These are phyloP conservation scores for Drosophila jambulina DNA, from an alignment of 1,140 invertebrate species.

Conservation along the genomic window DNA sequence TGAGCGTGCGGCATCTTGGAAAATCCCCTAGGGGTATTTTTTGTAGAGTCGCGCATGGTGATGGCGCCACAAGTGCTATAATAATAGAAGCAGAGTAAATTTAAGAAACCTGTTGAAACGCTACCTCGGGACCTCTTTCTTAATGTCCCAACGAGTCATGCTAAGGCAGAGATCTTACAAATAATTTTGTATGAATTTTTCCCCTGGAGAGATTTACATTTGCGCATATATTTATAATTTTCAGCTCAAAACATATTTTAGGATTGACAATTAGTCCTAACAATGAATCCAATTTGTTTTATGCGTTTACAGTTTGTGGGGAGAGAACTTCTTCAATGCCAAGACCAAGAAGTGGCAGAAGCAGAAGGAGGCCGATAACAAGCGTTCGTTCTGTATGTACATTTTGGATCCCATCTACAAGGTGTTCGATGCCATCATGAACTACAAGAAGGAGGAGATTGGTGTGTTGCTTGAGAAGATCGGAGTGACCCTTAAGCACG, in stretches of 20 bases:
- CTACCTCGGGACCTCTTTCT: conserved; percentile 87
- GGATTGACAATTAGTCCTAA: background rate
- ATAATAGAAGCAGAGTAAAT: conserved; percentile 83
- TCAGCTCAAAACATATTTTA: background rate
- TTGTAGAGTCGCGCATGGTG: conserved; percentile 59
- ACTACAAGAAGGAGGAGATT: conserved; percentile 98
- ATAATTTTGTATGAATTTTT: background rate
- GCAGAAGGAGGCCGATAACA: conserved; percentile 94
- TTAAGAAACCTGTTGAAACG: conserved; percentile 82
- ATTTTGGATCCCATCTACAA: conserved; percentile 99
- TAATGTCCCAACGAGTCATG: conserved; percentile 87
- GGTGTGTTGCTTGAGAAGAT: conserved; percentile 94
- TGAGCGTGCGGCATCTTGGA: conserved; percentile 63
- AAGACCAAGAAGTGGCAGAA: conserved; percentile 99
- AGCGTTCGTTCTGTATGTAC: conserved; percentile 99
- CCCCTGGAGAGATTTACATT: background rate
- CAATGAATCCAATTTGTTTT: background rate
- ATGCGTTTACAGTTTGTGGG: conserved; percentile 89
- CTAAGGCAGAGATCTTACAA: conserved; percentile 76
- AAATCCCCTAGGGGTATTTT: conserved; percentile 15
- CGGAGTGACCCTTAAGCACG: conserved; percentile 95
- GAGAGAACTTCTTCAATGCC: conserved; percentile 99
- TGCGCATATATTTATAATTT: no score
- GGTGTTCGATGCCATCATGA: conserved; percentile 99
- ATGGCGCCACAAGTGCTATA: conserved; percentile 79